Base-by-base conservation (phyloP, 2,797 vertebrate species). In the Liparis tanakae region DNA sequence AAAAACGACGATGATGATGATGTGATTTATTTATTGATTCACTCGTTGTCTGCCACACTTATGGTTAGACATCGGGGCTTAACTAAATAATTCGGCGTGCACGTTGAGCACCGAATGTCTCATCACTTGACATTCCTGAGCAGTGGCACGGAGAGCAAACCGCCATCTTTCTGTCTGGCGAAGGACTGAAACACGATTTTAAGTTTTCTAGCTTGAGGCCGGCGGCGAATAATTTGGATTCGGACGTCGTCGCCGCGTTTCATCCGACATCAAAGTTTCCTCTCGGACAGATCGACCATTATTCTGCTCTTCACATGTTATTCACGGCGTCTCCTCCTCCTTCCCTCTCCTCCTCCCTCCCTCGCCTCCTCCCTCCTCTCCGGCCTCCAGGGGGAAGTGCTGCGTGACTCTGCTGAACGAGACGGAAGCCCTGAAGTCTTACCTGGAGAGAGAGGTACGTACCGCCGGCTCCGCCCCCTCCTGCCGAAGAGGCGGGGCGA, bases 391-490 rank as follows among this genome's bases (percentile, higher is more conserved):
- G 92, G 98, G 98, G 70, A 99, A 99, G 91, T 99, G 98, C 94
- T 98, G 97, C 1, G 98, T 99, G 88, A 99, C 98, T 2, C 91
- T 99, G 88, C 95, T 99, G 88, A 99, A 99, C 43, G 98, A 99
- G 93, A 99, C 98, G 0, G 98, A 99, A 93, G 96, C 98, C 1
- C 95, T 99, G 80, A 97, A 96, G 91, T 99, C 98, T 0, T 99
- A 99, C 91, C 92, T 99, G 93, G 98, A 99, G 78, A 94, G 96
- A 83, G 98, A 99, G 96, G 98, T 99, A 93, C 65, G 95, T 70
- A 6, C 33, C 25, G 3, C 17, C 58, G 22, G 41, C 59, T 41
- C 25, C 25, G 25, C 25, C 25, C 25, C 25, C 25, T 30, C 25
- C 25, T 30, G 25, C 25, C 4, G 25, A 30, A 30, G 25, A 30